Base-by-base conservation (phyloP, 92 coral and sea anemone genomes). In the Paramuricea clavata region DNA sequence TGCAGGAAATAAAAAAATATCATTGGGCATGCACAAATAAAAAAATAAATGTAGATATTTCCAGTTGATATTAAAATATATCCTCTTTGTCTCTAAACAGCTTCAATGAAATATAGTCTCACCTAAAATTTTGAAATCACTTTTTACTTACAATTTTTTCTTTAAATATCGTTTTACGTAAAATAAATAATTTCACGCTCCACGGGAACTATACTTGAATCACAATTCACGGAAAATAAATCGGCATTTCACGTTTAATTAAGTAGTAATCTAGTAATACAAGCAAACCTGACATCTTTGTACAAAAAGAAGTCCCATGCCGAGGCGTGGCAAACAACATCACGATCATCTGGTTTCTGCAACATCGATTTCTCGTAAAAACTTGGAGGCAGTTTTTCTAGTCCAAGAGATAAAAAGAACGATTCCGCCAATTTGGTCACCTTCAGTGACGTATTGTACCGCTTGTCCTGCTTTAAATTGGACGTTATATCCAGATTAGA, bases 261-360 rank as follows among this genome's bases (percentile, higher is more conserved):
- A n/a, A n/a, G n/a, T n/a, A n/a, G n/a, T n/a, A n/a, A n/a, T n/a
- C n/a, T n/a, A n/a, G n/a, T n/a, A n/a, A n/a, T n/a, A n/a, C n/a
- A n/a, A n/a, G 13, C 13, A 47, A 47, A 95, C 98, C 98, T 95
- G 5, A 95, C 98, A 74, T 95, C 98, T 3, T 90, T 50, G 65
- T 76, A 83, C 2, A 93, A 54, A 12, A 13, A 31, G 76, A 95
- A 85, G 60, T 95, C 97, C 93, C 93, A 93, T 31, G 98, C 98
- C 0, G 95, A 95, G 0, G 97, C 90, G 25, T 93, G 97, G 30
- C 98, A 95, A 9, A 89, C 94, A 6, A 93, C 97, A 0, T 86
- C 90, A 6, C 95, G 69, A 31, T 86, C 95, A 19, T 88, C 49
- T 4, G 98, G 98, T 78, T 95, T 95, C 57, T 75, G 79, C 19